phyloP scores from a whole-genome alignment of 2,113 vertebrate genomes.

The Chlorodrepanis virens region DNA sequence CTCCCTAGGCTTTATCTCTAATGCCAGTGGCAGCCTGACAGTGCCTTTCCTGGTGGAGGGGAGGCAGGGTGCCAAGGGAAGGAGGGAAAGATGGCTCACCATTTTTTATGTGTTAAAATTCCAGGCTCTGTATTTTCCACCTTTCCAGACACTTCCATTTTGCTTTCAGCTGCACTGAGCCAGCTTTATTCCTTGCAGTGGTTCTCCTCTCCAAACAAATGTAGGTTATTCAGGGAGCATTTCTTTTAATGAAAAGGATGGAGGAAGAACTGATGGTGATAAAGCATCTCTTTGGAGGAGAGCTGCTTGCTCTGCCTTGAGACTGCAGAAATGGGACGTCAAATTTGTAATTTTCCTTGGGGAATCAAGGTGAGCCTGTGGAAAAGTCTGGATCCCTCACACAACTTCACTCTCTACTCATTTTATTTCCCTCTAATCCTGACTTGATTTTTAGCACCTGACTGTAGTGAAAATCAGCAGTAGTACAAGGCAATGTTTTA shows the following conservation, averaged over 20 bases:
- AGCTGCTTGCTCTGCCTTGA: not conserved
- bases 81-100: not conserved
- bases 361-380: not conserved
- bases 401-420: not conserved
- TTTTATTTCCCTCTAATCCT: conserved; percentile 19
- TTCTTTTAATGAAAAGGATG: conserved; percentile 60
- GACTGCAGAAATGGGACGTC: conserved; percentile 1
- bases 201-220: conserved; percentile 22
- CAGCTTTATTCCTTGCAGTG: conserved; percentile 45
- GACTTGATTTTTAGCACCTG: conserved; percentile 17
- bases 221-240: conserved; percentile 55
- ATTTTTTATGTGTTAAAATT: not conserved
- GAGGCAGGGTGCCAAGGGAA: not conserved
- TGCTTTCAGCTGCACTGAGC: conserved; percentile 16
- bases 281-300: conserved; percentile 42
- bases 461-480: not conserved
- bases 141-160: conserved; percentile 57
- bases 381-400: not conserved
- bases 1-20: not conserved
- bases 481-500: not conserved
- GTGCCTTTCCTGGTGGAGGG: not conserved
- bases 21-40: not conserved
- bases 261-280: conserved; percentile 52
- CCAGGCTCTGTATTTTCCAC: not conserved
- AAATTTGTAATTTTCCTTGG: not conserved